Evolutionary conservation across 1,140 invertebrate genomes (phyloP).

Genomic region (Drosophila kurseongensis): DNA sequence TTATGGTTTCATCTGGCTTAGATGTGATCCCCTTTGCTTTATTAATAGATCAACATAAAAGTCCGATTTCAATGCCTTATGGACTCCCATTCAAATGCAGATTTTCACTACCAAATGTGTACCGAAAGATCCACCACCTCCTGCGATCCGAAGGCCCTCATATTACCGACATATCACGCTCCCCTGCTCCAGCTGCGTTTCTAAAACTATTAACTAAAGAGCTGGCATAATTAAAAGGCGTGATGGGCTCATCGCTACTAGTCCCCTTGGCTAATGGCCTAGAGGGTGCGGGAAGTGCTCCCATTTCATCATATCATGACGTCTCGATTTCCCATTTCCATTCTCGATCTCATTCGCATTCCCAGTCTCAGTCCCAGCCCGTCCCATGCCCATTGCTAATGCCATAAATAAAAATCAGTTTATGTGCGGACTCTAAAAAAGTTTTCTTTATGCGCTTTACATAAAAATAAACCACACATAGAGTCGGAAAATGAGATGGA

Average conservation of each 20-base stretch:
- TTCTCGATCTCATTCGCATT: slow-evolving; percentile 14
- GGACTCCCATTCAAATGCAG: slow-evolving; percentile 65
- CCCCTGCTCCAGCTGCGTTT: slow-evolving; percentile 64
- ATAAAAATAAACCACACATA: slow-evolving; percentile 75
- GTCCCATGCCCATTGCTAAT: slow-evolving; percentile 46
- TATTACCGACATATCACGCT: slow-evolving; percentile 44
- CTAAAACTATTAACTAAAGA: slow-evolving; percentile 81
- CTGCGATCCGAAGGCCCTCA: slow-evolving; percentile 26
- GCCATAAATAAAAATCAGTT: slow-evolving; percentile 81
- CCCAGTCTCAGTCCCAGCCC: slow-evolving; percentile 4
- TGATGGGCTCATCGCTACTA: slow-evolving; percentile 59
- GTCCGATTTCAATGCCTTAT: slow-evolving; percentile 64
- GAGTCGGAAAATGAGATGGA: slow-evolving; percentile 35
- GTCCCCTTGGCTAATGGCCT: slow-evolving; percentile 9
- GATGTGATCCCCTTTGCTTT: slow-evolving; percentile 47
- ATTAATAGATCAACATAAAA: slow-evolving; percentile 80
- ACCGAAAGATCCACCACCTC: slow-evolving; percentile 29
- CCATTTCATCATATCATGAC: slow-evolving; percentile 74
- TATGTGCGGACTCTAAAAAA: slow-evolving; percentile 79
- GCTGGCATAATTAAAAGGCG: slow-evolving; percentile 80
- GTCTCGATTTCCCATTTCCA: slow-evolving; percentile 62
- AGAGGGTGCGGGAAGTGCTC: slow-evolving; percentile 47
- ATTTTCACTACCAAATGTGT: slow-evolving; percentile 56
- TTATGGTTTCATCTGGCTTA: slow-evolving; percentile 37
- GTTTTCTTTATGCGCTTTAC: slow-evolving; percentile 80